Percentiles rank a stretch among this genome's conserved stretches.
These are phyloP conservation scores for Euplexia lucipara DNA, from an alignment of 2,888 invertebrate genomes.

Conservation along the genomic window DNA sequence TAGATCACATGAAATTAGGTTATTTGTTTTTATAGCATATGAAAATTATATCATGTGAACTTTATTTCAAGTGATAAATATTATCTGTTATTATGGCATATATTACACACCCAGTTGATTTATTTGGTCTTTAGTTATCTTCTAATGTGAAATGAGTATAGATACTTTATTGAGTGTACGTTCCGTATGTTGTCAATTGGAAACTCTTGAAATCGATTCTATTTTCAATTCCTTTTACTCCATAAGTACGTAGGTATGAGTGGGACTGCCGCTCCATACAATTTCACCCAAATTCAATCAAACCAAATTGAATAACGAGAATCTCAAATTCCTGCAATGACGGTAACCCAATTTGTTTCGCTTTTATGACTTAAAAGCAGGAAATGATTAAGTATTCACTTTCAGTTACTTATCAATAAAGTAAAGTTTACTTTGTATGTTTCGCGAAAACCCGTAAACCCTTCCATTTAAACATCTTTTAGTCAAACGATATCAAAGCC, in stretches of 20 bases:
- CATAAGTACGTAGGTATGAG: not conserved
- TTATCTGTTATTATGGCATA: no score
- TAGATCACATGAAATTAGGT: no score
- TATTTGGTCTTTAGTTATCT: no score
- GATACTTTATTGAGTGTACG: not conserved
- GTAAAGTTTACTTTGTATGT: not conserved
- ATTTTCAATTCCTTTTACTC: conserved; percentile 19
- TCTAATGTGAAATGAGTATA: not conserved
- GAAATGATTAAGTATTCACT: conserved; percentile 1
- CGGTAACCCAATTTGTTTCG: conserved; percentile 6
- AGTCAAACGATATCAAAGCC: conserved; percentile 6
- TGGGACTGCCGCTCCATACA: conserved; percentile 11
- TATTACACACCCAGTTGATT: no score
- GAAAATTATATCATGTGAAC: no score
- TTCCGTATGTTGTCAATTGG: not conserved
- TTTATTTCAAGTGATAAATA: no score
- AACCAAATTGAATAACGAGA: conserved; percentile 39
- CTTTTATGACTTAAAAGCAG: conserved; percentile 5
- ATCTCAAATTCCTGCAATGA: conserved; percentile 17
- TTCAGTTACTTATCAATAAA: not conserved
- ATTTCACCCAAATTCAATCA: conserved; percentile 42
- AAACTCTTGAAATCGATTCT: conserved; percentile 13
- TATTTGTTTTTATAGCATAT: no score
- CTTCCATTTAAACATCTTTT: conserved; percentile 3
- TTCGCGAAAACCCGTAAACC: not conserved